Base-by-base conservation (phyloP, 2,888 invertebrate genomes). In the Stenchaetothrips biformis region DNA sequence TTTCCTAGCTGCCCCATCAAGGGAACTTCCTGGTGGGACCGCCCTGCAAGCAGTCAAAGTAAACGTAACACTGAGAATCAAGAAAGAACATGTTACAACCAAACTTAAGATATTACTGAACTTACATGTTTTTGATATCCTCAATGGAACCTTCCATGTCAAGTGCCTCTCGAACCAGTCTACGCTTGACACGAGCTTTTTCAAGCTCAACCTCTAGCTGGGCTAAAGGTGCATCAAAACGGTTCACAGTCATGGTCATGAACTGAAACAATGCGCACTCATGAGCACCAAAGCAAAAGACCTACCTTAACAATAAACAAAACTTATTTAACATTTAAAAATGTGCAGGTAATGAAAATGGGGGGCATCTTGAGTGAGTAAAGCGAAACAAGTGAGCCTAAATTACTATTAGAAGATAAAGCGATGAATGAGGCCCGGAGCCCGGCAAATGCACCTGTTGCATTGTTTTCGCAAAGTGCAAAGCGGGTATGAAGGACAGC, bases 1-100 rank as follows among this genome's bases (percentile, higher is more conserved):
- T 78, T 82, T 80, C 59, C 80, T 81, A 49, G 80, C 77, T 48
- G 81, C 81, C 2, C 48, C 79, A 78, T 74, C 67, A 74, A 18
- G 13, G 8, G 67, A 25, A 25, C 67, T 25, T 25, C 67, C 25
- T 21, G 25, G 11, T 2, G 21, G 37, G 37, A 37, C 37, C 37
- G 4, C 37, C 37, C 37, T 37, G 37, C 37, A 37, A 37, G 37
- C 1, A 37, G 37, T 37, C 37, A 37, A 37, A 37, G 37, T 2
- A 1, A 37, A 37, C 1, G 37, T 37, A 37, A 1, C 37, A 37
- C 1, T 37, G 37, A 37, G 37, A 37, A 37, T 37, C 37, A 37
- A 4, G 37, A 4, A 37, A 4, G 4, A 37, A 37, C 37, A 2
- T 4, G 1, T 37, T 2, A 37, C 37, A 2, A 37, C 4, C 37